A percentile compares a stretch with the other conserved stretches of the same genome.
phyloP scores from a whole-genome alignment of 2,888 invertebrate genomes.

The Pediacus dermestoides region DNA sequence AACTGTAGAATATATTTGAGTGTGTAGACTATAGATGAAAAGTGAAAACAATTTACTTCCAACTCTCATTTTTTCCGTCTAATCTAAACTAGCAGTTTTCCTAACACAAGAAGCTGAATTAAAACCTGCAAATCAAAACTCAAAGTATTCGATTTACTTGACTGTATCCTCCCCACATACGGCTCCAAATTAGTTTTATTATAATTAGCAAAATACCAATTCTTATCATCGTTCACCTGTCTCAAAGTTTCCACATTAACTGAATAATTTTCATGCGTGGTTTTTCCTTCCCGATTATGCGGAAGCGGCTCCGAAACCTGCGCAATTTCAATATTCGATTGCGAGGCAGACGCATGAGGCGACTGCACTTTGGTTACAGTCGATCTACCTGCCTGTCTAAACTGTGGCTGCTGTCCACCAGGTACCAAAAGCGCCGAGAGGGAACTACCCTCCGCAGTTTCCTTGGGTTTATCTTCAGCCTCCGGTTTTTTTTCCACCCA shows the following conservation, averaged over 20 bases:
- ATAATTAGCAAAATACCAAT: slow-evolving; percentile 87
- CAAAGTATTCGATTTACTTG: no score
- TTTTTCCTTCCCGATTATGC: slow-evolving; percentile 25
- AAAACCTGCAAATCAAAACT: no score
- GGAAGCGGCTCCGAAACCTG: slow-evolving; percentile 23
- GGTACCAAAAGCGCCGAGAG: slow-evolving; percentile 63
- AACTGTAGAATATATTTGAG: no score
- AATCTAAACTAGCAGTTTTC: no score
- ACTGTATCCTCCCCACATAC: slow-evolving; percentile 35
- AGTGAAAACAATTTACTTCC: no score
- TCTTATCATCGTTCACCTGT: slow-evolving; percentile 53
- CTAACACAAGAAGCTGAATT: no score
- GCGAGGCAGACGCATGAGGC: slow-evolving; percentile 41
- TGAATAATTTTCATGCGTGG: background rate
- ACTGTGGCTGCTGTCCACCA: slow-evolving; percentile 53
- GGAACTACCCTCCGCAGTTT: slow-evolving; percentile 52
- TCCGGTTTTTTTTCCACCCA: no score
- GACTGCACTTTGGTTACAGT: slow-evolving; percentile 60
- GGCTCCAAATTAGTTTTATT: slow-evolving; percentile 61
- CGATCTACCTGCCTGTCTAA: slow-evolving; percentile 50
- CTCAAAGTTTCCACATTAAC: slow-evolving; percentile 28
- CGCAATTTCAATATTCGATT: slow-evolving; percentile 27
- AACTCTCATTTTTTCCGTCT: no score
- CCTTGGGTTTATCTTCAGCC: no score
- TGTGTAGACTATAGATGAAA: no score